Evolutionary conservation across 2,888 invertebrate species (phyloP), one percentile per base, ranked within the genome.

Genomic region (Aphodius sticticus): DNA sequence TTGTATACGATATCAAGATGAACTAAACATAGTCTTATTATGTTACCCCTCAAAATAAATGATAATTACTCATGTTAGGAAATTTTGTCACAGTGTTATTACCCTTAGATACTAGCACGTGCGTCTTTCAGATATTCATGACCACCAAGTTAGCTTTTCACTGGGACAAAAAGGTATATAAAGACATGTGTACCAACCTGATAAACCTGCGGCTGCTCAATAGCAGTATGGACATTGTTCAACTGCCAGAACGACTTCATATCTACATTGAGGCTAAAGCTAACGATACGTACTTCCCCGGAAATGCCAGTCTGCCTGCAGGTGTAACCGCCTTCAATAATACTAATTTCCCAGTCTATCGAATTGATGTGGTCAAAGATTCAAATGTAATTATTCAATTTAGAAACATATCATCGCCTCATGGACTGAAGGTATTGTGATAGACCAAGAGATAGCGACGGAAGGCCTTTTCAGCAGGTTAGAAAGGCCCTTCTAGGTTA

Each of bases 321-420:
- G 74, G 74, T 26, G 36, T n/a, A 14, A 0, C 35, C 6, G 35
- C 74, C 7, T 74, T 26, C 35, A 74, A 74, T 36, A 37, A 74
- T 37, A 74, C 35, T n/a, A 74, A 74, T n/a, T n/a, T 74, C 6
- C 35, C 74, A 12, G 74, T 74, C 2, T 74, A 74, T 36, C 16
- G 74, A 74, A 74, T 74, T n/a, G 74, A 74, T 36, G n/a, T 74
- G 14, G 35, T 9, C 9, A 53, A 53, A 53, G 53, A 12, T 53
- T 26, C 26, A 3, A 26, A 26, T 26, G 26, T 74, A 14, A 36
- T 26, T 15, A 74, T 74, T 74, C 6, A 35, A 74, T 74, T 74
- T 74, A 35, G 12, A 1, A 6, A 36, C 1, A 74, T 74, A 5
- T 36, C 36, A 1, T 37, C 35, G 35, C 35, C 74, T 74, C 53